These are phyloP conservation scores for Oryzias dopingdopingensis DNA, from an alignment of 2,797 vertebrate genomes.

Conservation along the genomic window DNA sequence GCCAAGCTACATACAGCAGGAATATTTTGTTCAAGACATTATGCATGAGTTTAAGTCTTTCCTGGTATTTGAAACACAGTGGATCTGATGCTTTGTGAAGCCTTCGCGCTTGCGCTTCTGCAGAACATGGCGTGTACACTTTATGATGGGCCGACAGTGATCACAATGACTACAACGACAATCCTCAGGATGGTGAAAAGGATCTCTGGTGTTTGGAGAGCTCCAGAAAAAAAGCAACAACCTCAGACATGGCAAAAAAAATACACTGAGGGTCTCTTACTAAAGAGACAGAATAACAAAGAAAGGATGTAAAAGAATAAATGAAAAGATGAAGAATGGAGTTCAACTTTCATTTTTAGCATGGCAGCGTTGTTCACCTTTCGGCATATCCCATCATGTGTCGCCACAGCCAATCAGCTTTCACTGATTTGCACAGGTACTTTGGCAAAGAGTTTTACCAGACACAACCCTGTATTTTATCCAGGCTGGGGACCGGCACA, in stretches of 20 bases:
- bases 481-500: too few species aligned
- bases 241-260: conserved; percentile 25
- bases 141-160: conserved; percentile 66
- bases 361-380: conserved; percentile 12
- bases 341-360: conserved; percentile 16
- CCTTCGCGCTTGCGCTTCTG: conserved; percentile 24
- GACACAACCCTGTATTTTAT: too few species aligned
- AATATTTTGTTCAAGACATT: too few species aligned
- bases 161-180: conserved; percentile 62
- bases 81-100: conserved; percentile 4
- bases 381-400: too few species aligned
- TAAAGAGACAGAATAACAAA: not conserved
- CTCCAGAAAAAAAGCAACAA: conserved; percentile 51
- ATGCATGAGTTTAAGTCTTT: not conserved
- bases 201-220: conserved; percentile 65
- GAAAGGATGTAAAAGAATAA: conserved; percentile 40
- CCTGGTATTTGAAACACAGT: not conserved
- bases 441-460: too few species aligned
- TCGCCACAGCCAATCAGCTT: too few species aligned
- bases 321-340: conserved; percentile 21
- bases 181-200: conserved; percentile 57
- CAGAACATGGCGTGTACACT: conserved; percentile 47
- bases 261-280: too few species aligned
- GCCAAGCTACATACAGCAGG: too few species aligned
- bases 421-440: too few species aligned